Conservation (phyloP, 92 coral and sea anemone species). For the Porites evermanni region DNA sequence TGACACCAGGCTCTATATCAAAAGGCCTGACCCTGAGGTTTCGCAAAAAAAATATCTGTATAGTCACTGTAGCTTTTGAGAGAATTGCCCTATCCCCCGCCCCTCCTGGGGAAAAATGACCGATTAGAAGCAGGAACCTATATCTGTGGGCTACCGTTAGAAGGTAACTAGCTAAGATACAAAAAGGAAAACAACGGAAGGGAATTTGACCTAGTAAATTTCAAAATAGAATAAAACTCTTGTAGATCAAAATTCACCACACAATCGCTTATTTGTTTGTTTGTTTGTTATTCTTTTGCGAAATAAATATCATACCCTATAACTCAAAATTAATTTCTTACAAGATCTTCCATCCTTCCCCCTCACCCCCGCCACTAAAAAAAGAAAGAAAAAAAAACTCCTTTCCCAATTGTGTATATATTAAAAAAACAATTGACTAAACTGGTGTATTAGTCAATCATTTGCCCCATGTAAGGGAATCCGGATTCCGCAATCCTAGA, state of each 20-base stretch:
- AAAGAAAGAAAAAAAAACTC: background rate
- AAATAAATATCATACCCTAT: too few species aligned
- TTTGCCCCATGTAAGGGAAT: too few species aligned
- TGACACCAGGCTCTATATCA: conserved; percentile 11
- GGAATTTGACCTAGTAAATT: too few species aligned
- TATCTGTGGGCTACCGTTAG: background rate
- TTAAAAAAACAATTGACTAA: conserved; percentile 8
- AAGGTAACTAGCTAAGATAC: conserved; percentile 3
- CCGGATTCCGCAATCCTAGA: too few species aligned
- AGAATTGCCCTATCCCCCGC: background rate
- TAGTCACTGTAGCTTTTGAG: conserved; percentile 1
- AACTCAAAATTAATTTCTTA: too few species aligned
- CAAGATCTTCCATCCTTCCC: too few species aligned
- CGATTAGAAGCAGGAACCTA: too few species aligned
- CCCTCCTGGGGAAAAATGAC: background rate
- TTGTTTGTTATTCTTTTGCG: too few species aligned
- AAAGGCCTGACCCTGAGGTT: conserved; percentile 15
- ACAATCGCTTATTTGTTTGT: background rate
- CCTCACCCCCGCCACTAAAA: background rate
- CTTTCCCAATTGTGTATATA: conserved; percentile 5
- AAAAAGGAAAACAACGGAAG: background rate
- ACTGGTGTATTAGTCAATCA: background rate
- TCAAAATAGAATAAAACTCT: background rate
- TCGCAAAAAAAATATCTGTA: background rate
- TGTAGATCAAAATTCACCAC: conserved; percentile 15